phyloP scores from a whole-genome alignment of 2,113 vertebrate genomes.

The Pithys albifrons region DNA sequence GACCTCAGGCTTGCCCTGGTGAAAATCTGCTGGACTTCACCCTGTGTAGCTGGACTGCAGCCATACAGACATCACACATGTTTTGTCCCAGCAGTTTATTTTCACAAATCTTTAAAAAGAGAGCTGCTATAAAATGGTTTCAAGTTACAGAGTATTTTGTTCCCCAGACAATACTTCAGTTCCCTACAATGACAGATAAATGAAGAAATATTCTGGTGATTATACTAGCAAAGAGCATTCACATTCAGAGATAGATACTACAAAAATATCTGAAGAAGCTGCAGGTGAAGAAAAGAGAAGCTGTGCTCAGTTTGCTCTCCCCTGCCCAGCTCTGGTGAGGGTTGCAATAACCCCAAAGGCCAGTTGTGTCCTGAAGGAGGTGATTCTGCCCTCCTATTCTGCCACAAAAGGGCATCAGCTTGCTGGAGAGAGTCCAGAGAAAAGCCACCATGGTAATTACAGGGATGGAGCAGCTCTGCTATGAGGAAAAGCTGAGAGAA shows the following conservation, averaged over 20 bases:
- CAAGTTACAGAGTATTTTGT: background rate
- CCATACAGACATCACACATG: background rate
- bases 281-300: background rate
- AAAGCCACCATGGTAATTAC: background rate
- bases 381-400: background rate
- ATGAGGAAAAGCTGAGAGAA: background rate
- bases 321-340: background rate
- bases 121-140: background rate
- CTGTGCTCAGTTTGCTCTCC: background rate
- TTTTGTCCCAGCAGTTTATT: background rate
- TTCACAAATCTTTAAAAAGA: background rate
- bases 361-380: background rate
- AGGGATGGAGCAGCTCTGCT: background rate
- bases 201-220: slow-evolving; percentile 32
- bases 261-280: background rate
- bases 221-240: background rate
- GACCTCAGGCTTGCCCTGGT: background rate
- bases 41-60: background rate
- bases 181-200: slow-evolving; percentile 25
- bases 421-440: background rate
- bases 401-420: background rate
- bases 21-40: background rate
- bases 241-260: background rate
- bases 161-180: background rate
- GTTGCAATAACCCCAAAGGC: background rate